Conservation (phyloP, 2,797 vertebrate species). For the Pelodytes ibericus region DNA sequence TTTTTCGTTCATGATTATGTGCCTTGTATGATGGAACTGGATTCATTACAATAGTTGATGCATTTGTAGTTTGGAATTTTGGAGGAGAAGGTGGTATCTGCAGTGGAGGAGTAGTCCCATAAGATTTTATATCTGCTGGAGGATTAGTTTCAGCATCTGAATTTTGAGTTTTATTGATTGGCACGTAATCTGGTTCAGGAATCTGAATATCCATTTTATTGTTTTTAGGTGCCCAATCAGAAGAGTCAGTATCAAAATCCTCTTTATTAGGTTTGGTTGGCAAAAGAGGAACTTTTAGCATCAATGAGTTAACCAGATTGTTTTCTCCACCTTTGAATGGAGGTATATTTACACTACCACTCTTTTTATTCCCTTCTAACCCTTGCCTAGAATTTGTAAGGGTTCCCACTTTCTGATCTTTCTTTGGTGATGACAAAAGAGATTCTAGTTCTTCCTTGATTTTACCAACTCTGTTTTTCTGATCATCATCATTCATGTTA, state of each 20-base stretch:
- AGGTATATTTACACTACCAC: not conserved
- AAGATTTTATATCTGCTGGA: not conserved
- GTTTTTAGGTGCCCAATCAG: slow-evolving; percentile 12
- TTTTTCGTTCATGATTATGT: slow-evolving; percentile 54
- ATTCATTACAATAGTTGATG: not conserved
- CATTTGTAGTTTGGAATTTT: not conserved
- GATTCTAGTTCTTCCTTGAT: slow-evolving; percentile 73
- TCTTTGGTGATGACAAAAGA: slow-evolving; percentile 64
- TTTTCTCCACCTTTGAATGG: slow-evolving; percentile 26
- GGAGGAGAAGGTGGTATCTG: not conserved
- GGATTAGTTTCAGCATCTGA: slow-evolving; percentile 2
- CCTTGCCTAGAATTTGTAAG: slow-evolving; percentile 60
- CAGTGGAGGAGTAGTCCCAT: not conserved
- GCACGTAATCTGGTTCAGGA: not conserved
- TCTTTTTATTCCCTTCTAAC: slow-evolving; percentile 51
- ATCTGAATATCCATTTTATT: slow-evolving; percentile 7
- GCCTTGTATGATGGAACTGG: slow-evolving; percentile 63
- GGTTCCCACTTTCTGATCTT: slow-evolving; percentile 58
- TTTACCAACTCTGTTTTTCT: slow-evolving; percentile 62
- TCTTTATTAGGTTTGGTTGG: not conserved
- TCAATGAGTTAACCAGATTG: slow-evolving; percentile 20
- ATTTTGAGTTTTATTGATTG: not conserved
- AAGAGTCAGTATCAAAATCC: not conserved
- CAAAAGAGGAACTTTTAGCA: not conserved
- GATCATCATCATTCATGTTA: slow-evolving; percentile 19